phyloP scores from a whole-genome alignment of 2,888 invertebrate species.

The Folsomia candida region DNA sequence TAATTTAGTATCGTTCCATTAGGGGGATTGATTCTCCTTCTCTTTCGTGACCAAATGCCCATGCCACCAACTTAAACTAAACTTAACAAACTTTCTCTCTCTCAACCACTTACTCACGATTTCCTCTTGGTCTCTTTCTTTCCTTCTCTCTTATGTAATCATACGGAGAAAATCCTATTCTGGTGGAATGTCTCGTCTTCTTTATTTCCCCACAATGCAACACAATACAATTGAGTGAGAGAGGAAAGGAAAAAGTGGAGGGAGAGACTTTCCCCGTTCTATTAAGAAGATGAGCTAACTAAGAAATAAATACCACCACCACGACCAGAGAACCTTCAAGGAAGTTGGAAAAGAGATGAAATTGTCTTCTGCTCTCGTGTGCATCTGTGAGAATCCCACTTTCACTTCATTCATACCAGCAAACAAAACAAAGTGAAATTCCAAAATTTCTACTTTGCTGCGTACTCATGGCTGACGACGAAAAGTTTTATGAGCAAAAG shows the following conservation, averaged over 20 bases:
- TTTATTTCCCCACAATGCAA: slow-evolving; percentile 7
- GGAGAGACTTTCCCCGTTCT: background rate
- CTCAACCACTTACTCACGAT: background rate
- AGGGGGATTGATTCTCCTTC: slow-evolving; percentile 47
- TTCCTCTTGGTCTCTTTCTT: background rate
- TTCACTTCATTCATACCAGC: background rate
- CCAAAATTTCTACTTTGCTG: background rate
- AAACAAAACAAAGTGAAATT: background rate
- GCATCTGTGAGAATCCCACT: background rate
- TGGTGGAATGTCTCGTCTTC: background rate
- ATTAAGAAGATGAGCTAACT: slow-evolving; percentile 8
- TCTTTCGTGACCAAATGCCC: slow-evolving; percentile 50
- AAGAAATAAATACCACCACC: slow-evolving; percentile 4
- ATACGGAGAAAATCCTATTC: background rate
- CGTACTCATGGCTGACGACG: too few relatives aligned
- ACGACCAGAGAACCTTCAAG: background rate
- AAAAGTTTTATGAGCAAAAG: background rate
- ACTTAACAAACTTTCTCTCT: slow-evolving; percentile 29
- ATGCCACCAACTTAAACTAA: slow-evolving; percentile 25
- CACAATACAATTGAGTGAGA: slow-evolving; percentile 4
- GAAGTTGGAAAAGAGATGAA: background rate
- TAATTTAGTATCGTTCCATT: slow-evolving; percentile 52
- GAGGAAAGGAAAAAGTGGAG: background rate
- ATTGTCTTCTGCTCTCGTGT: background rate
- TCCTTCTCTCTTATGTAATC: background rate